phyloP scores from a whole-genome alignment of 2,113 vertebrate genomes.

The Choloepus hoffmanni region DNA sequence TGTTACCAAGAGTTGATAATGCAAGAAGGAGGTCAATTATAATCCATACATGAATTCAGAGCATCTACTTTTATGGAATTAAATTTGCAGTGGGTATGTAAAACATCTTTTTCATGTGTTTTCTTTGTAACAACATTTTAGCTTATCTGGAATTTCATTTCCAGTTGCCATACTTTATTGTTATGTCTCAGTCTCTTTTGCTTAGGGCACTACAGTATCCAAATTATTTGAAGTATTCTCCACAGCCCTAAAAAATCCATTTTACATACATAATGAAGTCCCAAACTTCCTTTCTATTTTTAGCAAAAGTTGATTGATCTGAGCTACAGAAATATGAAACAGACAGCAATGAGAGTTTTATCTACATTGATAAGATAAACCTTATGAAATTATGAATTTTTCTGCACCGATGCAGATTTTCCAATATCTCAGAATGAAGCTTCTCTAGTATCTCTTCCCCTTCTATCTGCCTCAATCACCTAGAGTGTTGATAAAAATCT shows the following conservation, averaged over 20 bases:
- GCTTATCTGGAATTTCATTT: neutral
- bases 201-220: neutral
- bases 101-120: neutral
- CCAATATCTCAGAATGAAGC: neutral
- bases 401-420: neutral
- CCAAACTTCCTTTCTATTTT: neutral
- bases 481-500: neutral
- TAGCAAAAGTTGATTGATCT: neutral
- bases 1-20: neutral
- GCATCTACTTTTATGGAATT: neutral
- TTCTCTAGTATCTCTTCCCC: rapidly evolving
- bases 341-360: neutral
- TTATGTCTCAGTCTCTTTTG: neutral
- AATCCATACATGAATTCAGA: neutral
- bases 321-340: neutral
- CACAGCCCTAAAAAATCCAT: neutral
- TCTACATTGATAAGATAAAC: neutral
- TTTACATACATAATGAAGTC: neutral
- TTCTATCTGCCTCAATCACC: neutral
- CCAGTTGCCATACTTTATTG: neutral
- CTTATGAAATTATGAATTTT: neutral
- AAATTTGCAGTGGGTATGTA: neutral
- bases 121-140: neutral
- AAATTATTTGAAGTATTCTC: neutral
- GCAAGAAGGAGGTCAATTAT: neutral